A percentile compares a stretch with the other conserved stretches of the same genome.
phyloP scores from a whole-genome alignment of 2,888 invertebrate genomes.

The Helicoverpa assulta region DNA sequence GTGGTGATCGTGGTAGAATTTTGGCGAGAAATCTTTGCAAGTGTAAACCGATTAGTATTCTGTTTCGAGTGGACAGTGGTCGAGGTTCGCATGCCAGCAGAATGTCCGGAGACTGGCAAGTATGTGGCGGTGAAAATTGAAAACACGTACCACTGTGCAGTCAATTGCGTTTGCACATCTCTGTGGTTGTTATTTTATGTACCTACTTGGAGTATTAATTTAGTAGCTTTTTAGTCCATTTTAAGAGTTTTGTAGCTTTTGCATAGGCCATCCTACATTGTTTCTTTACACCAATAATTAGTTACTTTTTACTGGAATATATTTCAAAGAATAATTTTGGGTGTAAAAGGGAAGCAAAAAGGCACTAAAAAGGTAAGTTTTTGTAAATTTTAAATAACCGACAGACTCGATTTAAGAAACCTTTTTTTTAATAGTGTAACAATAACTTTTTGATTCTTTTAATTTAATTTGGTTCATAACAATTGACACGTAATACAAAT shows the following conservation, averaged over 20 bases:
- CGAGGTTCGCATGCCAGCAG: conserved; percentile 27
- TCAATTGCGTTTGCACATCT: neutral
- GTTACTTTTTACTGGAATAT: no score
- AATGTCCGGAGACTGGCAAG: conserved; percentile 17
- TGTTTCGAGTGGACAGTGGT: conserved; percentile 24
- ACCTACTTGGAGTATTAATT: neutral
- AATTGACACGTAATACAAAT: conserved; percentile 7
- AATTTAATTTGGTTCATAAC: no score
- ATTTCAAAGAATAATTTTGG: no score
- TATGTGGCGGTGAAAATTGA: conserved; percentile 4
- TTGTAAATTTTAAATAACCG: no score
- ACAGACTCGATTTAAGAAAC: no score
- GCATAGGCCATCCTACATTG: no score
- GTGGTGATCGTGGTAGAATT: conserved; percentile 13
- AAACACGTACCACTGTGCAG: conserved; percentile 11
- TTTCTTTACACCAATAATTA: no score
- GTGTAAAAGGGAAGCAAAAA: no score
- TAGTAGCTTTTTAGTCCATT: neutral
- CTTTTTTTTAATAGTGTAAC: no score
- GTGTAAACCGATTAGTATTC: conserved; percentile 47
- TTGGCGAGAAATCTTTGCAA: conserved; percentile 4
- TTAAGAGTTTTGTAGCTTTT: no score
- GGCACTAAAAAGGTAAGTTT: no score
- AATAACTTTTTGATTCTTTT: no score
- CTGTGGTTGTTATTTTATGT: neutral